phyloP scores from a whole-genome alignment of 2,888 invertebrate genomes.

The Philereme vetulata region DNA sequence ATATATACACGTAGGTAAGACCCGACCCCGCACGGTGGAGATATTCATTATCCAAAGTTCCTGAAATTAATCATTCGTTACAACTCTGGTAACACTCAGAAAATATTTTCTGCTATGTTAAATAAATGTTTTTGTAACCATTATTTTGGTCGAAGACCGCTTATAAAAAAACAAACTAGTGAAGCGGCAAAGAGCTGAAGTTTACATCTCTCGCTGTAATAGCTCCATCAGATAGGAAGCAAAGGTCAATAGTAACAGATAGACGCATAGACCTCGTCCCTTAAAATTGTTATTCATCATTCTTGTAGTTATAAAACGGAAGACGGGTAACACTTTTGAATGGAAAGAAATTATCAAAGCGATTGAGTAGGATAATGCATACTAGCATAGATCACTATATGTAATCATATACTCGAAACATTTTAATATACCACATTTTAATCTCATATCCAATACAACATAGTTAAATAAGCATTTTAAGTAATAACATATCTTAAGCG shows the following conservation, averaged over 20 bases:
- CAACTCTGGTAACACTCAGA: constrained; percentile 6
- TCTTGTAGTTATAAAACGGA: constrained; percentile 5
- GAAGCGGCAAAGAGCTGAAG: neutral
- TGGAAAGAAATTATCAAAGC: constrained; percentile 8
- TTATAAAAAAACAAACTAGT: neutral
- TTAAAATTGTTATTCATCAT: neutral
- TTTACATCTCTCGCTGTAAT: neutral
- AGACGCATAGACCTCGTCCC: neutral
- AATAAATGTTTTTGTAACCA: neutral
- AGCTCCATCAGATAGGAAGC: constrained; percentile 1
- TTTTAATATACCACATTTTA: neutral
- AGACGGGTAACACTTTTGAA: constrained; percentile 12
- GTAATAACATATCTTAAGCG: constrained; percentile 10
- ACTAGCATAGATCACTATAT: constrained; percentile 12
- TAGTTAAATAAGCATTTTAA: constrained; percentile 10
- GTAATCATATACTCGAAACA: neutral
- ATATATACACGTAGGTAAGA: constrained; percentile 18
- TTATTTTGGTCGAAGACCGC: constrained; percentile 9
- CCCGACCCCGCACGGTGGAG: constrained; percentile 24
- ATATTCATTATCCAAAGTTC: constrained; percentile 26
- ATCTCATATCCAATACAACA: constrained; percentile 10
- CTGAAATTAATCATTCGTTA: constrained; percentile 14
- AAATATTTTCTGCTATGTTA: constrained; percentile 1
- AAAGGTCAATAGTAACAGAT: neutral
- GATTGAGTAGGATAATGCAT: constrained; percentile 9